Evolutionary conservation across 2,113 vertebrate genomes (phyloP).

Genomic region (Ageneiosus marmoratus): DNA sequence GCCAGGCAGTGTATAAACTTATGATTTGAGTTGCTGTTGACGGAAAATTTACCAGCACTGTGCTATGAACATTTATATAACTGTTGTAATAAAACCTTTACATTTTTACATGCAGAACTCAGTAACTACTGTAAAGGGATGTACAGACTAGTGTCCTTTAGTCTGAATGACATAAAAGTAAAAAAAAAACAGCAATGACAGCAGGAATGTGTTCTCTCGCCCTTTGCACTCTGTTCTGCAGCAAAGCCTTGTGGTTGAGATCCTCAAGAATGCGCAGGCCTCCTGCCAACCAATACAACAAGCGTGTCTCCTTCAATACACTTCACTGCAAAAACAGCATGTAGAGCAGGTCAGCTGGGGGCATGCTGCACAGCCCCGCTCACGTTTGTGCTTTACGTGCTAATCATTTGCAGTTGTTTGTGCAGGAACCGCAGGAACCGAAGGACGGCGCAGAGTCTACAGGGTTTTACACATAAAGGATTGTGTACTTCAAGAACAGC

Average conservation of each 20-base stretch:
- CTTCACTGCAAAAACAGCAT: slow-evolving; percentile 44
- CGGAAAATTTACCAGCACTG: neutral
- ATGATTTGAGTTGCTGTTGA: neutral
- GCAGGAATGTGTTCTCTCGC: slow-evolving; percentile 41
- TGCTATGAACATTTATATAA: neutral
- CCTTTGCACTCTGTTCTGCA: slow-evolving; percentile 41
- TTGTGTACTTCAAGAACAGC: neutral
- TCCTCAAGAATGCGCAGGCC: slow-evolving; percentile 39
- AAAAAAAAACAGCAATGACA: slow-evolving; percentile 12
- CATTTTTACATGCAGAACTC: neutral
- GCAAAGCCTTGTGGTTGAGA: slow-evolving; percentile 34
- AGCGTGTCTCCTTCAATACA: slow-evolving; percentile 42
- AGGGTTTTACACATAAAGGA: neutral
- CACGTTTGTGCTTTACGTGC: neutral
- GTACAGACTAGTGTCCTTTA: neutral
- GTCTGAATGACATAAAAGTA: slow-evolving; percentile 33
- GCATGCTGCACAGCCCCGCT: slow-evolving; percentile 14
- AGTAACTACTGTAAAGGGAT: neutral
- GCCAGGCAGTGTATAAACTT: too few relatives aligned
- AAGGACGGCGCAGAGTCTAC: neutral
- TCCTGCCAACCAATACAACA: slow-evolving; percentile 43
- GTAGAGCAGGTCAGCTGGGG: slow-evolving; percentile 36
- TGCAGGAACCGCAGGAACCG: neutral
- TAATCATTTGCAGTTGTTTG: slow-evolving; percentile 35
- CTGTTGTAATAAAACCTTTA: neutral